These are phyloP conservation scores for Scaeva pyrastri DNA, from an alignment of 2,888 invertebrate species.

Conservation along the genomic window DNA sequence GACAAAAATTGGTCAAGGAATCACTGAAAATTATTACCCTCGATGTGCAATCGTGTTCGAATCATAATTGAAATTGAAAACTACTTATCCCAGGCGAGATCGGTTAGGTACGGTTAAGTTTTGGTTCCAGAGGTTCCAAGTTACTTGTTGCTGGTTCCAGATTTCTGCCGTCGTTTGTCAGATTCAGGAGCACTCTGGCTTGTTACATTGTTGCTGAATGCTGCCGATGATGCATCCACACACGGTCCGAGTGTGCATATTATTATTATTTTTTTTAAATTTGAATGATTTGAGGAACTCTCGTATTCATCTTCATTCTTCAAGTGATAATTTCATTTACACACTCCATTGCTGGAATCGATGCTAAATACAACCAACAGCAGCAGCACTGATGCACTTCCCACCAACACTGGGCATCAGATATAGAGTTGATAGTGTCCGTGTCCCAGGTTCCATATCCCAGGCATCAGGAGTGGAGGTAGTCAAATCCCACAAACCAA, in stretches of 20 bases:
- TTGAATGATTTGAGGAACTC: constrained; percentile 18
- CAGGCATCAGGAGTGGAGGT: constrained; percentile 2
- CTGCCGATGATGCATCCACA: too few relatives aligned
- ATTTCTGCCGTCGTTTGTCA: neutral
- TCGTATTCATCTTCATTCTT: constrained; percentile 32
- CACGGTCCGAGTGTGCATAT: constrained; percentile 37
- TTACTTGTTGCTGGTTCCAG: constrained; percentile 29
- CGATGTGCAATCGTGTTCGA: constrained; percentile 65
- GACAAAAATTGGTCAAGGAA: constrained; percentile 7
- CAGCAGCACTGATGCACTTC: neutral
- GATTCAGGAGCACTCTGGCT: constrained; percentile 46
- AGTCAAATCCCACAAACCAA: constrained; percentile 46
- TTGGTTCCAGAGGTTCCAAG: constrained; percentile 3
- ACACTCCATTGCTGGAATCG: constrained; percentile 54
- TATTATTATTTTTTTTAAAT: constrained; percentile 45
- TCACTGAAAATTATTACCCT: constrained; percentile 64
- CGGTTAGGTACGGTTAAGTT: neutral
- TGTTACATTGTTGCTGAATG: constrained; percentile 11
- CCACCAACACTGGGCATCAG: neutral
- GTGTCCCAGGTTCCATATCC: too few relatives aligned
- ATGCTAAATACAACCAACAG: constrained; percentile 23
- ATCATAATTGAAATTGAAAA: constrained; percentile 76
- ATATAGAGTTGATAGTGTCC: constrained; percentile 2
- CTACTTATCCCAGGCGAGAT: constrained; percentile 61
- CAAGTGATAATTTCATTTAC: constrained; percentile 74